Percentiles rank a stretch among this genome's conserved stretches.
Evolutionary conservation across 2,888 invertebrate species (phyloP).

Genomic region (Ellobium chinense): DNA sequence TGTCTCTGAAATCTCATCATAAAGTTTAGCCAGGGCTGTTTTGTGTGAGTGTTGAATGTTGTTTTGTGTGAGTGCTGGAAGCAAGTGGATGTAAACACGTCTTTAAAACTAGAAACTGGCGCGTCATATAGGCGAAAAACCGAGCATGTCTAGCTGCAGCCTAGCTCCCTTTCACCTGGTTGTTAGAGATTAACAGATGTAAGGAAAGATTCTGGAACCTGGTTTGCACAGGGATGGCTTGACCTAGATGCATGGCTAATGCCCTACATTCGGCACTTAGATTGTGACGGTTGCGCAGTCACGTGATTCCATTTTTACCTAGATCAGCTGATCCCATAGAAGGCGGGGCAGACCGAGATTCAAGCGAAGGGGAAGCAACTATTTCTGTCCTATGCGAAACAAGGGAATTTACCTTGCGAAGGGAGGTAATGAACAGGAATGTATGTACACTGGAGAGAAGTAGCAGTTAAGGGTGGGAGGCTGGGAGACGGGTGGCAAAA

Average conservation of each 20-base stretch:
- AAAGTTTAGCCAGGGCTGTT: too few relatives aligned
- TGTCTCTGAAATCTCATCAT: too few relatives aligned
- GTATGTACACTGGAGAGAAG: constrained; percentile 14
- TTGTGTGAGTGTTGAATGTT: too few relatives aligned
- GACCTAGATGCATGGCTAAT: not conserved
- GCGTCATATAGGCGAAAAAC: too few relatives aligned
- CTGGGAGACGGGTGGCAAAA: not conserved
- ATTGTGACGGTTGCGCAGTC: not conserved
- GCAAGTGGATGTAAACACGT: too few relatives aligned
- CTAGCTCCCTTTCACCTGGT: not conserved
- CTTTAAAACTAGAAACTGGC: too few relatives aligned
- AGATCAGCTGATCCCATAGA: constrained; percentile 40
- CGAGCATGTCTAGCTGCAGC: too few relatives aligned
- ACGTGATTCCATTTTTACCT: constrained; percentile 1
- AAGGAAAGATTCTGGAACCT: not conserved
- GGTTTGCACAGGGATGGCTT: not conserved
- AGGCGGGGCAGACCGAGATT: not conserved
- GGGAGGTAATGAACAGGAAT: constrained; percentile 26
- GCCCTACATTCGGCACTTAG: not conserved
- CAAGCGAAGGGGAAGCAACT: constrained; percentile 1
- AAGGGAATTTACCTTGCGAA: constrained; percentile 10
- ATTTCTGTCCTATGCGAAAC: not conserved
- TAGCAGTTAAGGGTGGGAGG: not conserved
- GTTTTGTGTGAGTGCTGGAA: too few relatives aligned
- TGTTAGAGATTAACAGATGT: not conserved